These are phyloP conservation scores for Achroia grisella DNA, from an alignment of 1,140 invertebrate species.

Conservation along the genomic window DNA sequence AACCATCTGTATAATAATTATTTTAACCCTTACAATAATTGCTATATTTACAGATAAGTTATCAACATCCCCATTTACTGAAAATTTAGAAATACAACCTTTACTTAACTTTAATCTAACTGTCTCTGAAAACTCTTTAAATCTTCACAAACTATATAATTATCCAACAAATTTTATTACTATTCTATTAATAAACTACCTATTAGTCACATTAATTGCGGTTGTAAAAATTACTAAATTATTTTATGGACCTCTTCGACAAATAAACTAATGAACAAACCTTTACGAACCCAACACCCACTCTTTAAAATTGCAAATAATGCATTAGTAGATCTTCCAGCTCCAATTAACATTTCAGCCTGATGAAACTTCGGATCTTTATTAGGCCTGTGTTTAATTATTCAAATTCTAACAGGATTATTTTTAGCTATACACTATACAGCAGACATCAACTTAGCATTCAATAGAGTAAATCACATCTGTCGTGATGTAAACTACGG, in stretches of 20 bases:
- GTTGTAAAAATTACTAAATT: conserved; percentile 65
- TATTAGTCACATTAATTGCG: conserved; percentile 69
- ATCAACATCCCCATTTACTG: conserved; percentile 24
- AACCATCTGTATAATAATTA: conserved; percentile 15
- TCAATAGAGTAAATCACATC: conserved; percentile 71
- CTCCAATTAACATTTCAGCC: conserved; percentile 69
- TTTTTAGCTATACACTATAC: conserved; percentile 78
- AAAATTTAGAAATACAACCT: conserved; percentile 30
- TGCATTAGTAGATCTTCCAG: conserved; percentile 73
- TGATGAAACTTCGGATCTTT: conserved; percentile 75
- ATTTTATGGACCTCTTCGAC: conserved; percentile 30
- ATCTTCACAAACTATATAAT: conserved; percentile 64
- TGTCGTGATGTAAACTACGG: conserved; percentile 67
- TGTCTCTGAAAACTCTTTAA: conserved; percentile 43
- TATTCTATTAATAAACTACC: conserved; percentile 68
- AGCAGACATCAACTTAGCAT: conserved; percentile 72
- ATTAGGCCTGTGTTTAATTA: conserved; percentile 75
- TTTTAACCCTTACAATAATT: conserved; percentile 15
- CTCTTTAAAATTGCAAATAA: conserved; percentile 70
- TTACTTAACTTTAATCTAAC: conserved; percentile 22
- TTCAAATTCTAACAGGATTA: conserved; percentile 76
- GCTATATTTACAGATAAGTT: conserved; percentile 27
- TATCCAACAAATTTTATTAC: conserved; percentile 51
- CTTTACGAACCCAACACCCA: conserved; percentile 56
- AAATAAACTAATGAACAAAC: conserved; percentile 43